phyloP scores from a whole-genome alignment of 2,113 vertebrate genomes.

The Phaethornis superciliosus region DNA sequence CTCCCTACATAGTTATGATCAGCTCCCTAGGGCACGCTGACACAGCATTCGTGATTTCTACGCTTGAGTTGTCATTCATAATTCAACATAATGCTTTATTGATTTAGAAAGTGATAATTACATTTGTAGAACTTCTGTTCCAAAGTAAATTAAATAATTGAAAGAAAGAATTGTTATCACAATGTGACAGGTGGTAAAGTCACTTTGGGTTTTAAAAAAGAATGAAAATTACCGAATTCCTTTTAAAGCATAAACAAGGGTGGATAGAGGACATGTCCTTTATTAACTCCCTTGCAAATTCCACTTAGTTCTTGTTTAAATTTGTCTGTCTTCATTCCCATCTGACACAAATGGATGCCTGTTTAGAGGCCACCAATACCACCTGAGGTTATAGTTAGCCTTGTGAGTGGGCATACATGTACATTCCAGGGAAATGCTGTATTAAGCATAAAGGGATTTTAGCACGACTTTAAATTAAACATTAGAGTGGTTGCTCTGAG shows the following conservation, averaged over 20 bases:
- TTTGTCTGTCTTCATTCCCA: background rate
- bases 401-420: background rate
- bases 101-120: conserved; percentile 55
- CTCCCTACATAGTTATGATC: conserved; percentile 19
- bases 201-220: background rate
- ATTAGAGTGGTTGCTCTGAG: background rate
- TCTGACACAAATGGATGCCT: background rate
- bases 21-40: conserved; percentile 45
- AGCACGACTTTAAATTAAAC: background rate
- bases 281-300: background rate
- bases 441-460: background rate
- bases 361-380: background rate
- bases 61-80: background rate
- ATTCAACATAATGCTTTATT: conserved; percentile 34
- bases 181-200: background rate
- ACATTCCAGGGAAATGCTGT: background rate
- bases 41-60: background rate
- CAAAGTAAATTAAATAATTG: conserved; percentile 34
- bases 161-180: conserved; percentile 15
- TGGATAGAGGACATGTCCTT: background rate
- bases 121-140: conserved; percentile 30
- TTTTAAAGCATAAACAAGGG: background rate
- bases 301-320: background rate
- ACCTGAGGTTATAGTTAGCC: background rate
- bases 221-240: background rate